Conservation (phyloP, 2,797 vertebrate genomes). For the Pitangus sulphuratus region DNA sequence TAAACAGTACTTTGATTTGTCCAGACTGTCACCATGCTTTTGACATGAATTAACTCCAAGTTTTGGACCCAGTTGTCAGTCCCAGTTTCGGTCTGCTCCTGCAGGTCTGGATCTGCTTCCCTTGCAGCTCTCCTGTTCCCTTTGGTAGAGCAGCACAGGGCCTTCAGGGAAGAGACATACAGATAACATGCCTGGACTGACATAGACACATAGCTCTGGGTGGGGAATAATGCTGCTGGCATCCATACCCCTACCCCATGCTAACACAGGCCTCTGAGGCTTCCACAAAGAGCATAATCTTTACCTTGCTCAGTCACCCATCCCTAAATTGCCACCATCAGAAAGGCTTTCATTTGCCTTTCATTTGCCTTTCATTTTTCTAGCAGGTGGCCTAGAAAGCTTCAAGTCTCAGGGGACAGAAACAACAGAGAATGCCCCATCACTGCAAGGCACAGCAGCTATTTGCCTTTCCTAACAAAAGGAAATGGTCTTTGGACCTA, state of each 20-base stretch:
- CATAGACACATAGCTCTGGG: accelerated
- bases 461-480: background rate
- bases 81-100: background rate
- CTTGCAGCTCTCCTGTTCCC: background rate
- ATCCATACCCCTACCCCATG: background rate
- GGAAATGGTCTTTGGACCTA: background rate
- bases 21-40: background rate
- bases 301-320: background rate
- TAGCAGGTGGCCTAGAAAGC: background rate
- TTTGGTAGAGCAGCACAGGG: background rate
- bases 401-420: background rate
- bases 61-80: background rate
- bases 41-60: background rate
- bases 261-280: background rate
- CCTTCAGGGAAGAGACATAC: background rate
- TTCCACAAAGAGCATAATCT: background rate
- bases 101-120: background rate
- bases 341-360: background rate
- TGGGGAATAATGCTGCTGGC: background rate
- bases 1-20: background rate
- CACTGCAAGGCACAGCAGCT: background rate
- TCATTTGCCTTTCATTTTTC: background rate
- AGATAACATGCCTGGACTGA: background rate
- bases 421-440: background rate
- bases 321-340: background rate